Base-by-base conservation (phyloP, 1,140 invertebrate species). In the Drosophila teissieri region DNA sequence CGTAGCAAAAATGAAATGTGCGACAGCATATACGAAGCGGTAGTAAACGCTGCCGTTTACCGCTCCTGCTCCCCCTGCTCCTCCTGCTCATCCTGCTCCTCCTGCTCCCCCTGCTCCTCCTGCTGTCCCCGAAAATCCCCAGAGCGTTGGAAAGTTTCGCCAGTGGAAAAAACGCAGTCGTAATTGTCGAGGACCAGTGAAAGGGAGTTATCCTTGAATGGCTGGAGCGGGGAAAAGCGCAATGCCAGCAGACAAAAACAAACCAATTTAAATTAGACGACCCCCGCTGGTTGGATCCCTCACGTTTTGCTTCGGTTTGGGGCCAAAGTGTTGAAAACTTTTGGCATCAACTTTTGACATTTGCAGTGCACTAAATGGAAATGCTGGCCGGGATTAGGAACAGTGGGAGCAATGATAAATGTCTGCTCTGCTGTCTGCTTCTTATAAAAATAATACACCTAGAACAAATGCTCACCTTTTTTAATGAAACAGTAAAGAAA, bases 211-310 rank as follows among this genome's bases (percentile, higher is more conserved):
- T 22, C 5, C 37, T n/a, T n/a, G n/a, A n/a, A n/a, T 67, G 15
- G 31, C 31, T 65, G 17, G 46, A 52, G 60, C 31, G 65, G 76
- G 55, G 84, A 89, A 86, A 89, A 89, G 83, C 83, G 83, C 84
- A 88, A 82, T 86, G 83, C 64, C 75, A 85, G 81, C 83, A 84
- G 84, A 88, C 76, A 70, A 89, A 89, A 89, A 89, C 84, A 89
- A 88, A 89, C 85, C 84, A 89, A 89, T 89, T 89, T 89, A 84
- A 89, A 90, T 89, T 88, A 89, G 84, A 88, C 80, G 64, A 45
- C 54, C 62, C 49, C 49, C 19, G 36, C 48, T 53, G 46, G 54
- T 46, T 22, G 17, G 52, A 40, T 51, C 58, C 48, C 64, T 5
- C 70, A 27, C n/a, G 54, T 31, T 31, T 55, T 44, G 17, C 51